Evolutionary conservation across 2,888 invertebrate species (phyloP).

Genomic region (Troilus luridus): DNA sequence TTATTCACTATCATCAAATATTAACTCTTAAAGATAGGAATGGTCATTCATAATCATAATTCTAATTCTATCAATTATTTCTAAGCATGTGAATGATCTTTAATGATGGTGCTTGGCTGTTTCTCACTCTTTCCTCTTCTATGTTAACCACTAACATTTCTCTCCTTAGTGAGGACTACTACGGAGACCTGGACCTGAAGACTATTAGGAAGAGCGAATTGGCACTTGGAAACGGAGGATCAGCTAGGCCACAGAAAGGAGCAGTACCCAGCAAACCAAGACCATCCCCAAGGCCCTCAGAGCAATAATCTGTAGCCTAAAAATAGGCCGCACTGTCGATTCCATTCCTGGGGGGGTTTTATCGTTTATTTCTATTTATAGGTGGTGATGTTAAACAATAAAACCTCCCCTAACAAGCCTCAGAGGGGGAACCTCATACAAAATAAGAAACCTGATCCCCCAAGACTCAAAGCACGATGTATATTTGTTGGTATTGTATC

Average conservation of each 20-base stretch:
- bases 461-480: slow-evolving; percentile 57
- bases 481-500: slow-evolving; percentile 59
- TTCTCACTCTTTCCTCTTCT: slow-evolving; percentile 62
- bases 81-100: slow-evolving; percentile 48
- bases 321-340: slow-evolving; percentile 2
- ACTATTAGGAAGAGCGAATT: slow-evolving; percentile 94
- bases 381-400: slow-evolving; percentile 42
- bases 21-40: neutral
- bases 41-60: neutral
- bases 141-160: slow-evolving; percentile 56
- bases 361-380: slow-evolving; percentile 53
- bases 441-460: slow-evolving; percentile 31
- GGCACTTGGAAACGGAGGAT: slow-evolving; percentile 82
- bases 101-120: slow-evolving; percentile 67
- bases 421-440: slow-evolving; percentile 27
- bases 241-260: slow-evolving; percentile 71
- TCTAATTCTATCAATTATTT: neutral
- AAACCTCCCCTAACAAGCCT: slow-evolving; percentile 39
- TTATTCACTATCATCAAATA: neutral
- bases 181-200: slow-evolving; percentile 95
- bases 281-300: slow-evolving; percentile 68
- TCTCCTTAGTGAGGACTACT: slow-evolving; percentile 91
- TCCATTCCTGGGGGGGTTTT: slow-evolving; percentile 46
- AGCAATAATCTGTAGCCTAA: slow-evolving; percentile 65
- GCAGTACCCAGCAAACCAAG: slow-evolving; percentile 68